These are phyloP conservation scores for Axinella damicornis DNA, from an alignment of 37 sponge, comb jelly and placozoan species.

Conservation along the genomic window DNA sequence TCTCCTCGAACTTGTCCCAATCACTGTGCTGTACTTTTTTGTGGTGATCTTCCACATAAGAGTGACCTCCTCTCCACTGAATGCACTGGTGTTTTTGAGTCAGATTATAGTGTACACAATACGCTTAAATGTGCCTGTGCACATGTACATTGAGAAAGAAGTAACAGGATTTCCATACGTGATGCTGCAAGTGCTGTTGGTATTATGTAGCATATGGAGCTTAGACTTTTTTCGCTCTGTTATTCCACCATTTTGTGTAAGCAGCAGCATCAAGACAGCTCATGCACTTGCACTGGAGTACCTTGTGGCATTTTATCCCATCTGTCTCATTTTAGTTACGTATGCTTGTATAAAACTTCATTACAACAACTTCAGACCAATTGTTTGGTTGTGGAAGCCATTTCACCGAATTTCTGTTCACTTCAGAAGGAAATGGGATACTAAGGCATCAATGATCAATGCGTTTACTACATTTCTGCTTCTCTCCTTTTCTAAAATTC, in stretches of 20 bases:
- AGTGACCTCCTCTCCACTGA: conserved; percentile 1
- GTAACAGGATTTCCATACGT: too few species aligned
- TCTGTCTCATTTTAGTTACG: conserved; percentile 2
- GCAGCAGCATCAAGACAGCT: conserved; percentile 28
- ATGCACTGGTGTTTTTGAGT: conserved; percentile 5
- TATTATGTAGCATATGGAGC: conserved; percentile 49
- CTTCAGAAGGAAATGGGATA: conserved; percentile 14
- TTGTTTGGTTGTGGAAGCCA: conserved; percentile 29
- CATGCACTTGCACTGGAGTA: conserved; percentile 28
- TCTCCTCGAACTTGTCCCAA: conserved; percentile 4
- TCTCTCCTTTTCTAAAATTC: conserved; percentile 28
- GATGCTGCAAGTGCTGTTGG: background rate
- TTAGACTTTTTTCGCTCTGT: conserved; percentile 54
- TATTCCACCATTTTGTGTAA: conserved; percentile 44
- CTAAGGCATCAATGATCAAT: conserved; percentile 9
- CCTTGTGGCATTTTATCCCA: conserved; percentile 42
- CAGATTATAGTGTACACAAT: conserved; percentile 10
- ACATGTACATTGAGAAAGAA: too few species aligned
- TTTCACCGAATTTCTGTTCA: conserved; percentile 13
- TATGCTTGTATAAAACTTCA: conserved; percentile 7
- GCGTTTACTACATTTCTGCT: conserved; percentile 18
- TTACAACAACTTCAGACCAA: conserved; percentile 4
- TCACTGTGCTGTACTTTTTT: background rate
- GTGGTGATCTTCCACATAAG: conserved; percentile 11
- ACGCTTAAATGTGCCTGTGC: too few species aligned